These are phyloP conservation scores for Rhamnusium bicolor DNA, from an alignment of 2,888 invertebrate species.

Conservation along the genomic window DNA sequence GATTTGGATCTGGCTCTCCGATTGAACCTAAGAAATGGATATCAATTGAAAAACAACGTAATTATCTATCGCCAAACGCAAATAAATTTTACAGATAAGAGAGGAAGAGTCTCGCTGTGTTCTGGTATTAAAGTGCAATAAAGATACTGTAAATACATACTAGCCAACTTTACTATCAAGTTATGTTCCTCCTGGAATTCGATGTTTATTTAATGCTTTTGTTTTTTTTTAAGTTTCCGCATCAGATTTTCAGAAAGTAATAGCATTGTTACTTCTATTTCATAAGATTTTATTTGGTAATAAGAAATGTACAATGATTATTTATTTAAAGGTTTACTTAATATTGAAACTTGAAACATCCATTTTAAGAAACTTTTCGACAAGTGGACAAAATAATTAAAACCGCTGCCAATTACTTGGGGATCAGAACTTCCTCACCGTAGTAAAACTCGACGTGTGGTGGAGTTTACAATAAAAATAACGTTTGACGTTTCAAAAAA, in stretches of 20 bases:
- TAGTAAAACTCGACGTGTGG: no score
- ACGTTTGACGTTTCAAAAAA: no score
- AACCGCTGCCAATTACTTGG: no score
- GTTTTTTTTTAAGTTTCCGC: neutral
- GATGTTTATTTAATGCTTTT: neutral
- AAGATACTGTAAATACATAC: slow-evolving; percentile 11
- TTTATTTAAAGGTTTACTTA: no score
- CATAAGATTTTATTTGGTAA: no score
- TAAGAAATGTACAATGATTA: no score
- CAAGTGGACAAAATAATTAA: no score
- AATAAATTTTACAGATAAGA: slow-evolving; percentile 18
- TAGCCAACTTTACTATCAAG: neutral
- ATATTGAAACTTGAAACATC: no score
- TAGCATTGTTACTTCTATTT: neutral
- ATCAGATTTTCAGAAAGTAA: neutral
- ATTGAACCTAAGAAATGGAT: neutral
- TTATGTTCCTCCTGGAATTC: neutral
- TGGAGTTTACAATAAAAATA: no score
- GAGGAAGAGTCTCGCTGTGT: slow-evolving; percentile 1
- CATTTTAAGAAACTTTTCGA: no score
- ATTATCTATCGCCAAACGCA: slow-evolving; percentile 12
- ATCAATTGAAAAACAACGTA: neutral
- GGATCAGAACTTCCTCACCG: no score
- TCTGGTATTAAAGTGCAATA: slow-evolving; percentile 1
- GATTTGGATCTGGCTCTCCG: neutral